Percentiles rank a stretch among this genome's conserved stretches.
Evolutionary conservation across 2,888 invertebrate genomes (phyloP).

Genomic region (Limnephilus marmoratus): DNA sequence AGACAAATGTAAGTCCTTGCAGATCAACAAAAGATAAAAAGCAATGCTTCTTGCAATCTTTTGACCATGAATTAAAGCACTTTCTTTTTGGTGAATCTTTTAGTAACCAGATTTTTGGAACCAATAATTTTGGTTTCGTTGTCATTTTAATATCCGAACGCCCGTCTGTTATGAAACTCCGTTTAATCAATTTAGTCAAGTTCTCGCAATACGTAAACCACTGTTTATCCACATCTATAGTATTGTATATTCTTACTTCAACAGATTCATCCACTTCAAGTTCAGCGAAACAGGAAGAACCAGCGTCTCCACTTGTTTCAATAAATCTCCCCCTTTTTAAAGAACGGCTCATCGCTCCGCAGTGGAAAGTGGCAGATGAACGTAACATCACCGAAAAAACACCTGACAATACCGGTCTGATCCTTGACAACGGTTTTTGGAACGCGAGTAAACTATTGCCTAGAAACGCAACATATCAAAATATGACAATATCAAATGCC

Average conservation of each 20-base stretch:
- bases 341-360: background rate
- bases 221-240: background rate
- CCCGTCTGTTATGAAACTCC: too few species aligned
- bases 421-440: background rate
- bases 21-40: too few species aligned
- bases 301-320: background rate
- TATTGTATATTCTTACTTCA: background rate
- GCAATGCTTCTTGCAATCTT: too few species aligned
- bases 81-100: too few species aligned
- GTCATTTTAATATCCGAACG: too few species aligned
- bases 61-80: too few species aligned
- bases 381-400: background rate
- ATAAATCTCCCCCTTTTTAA: background rate
- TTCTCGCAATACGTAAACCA: too few species aligned
- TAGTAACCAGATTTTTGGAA: too few species aligned
- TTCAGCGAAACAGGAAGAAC: background rate
- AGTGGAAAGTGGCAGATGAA: constrained; percentile 33
- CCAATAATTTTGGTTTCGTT: too few species aligned
- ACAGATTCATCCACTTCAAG: constrained; percentile 27
- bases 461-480: constrained; percentile 26
- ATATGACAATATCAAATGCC: constrained; percentile 4
- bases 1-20: too few species aligned
- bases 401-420: background rate
- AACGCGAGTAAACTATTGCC: background rate
- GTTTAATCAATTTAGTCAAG: too few species aligned